Base-by-base conservation (phyloP, 2,113 vertebrate genomes). In the Osmerus mordax region DNA sequence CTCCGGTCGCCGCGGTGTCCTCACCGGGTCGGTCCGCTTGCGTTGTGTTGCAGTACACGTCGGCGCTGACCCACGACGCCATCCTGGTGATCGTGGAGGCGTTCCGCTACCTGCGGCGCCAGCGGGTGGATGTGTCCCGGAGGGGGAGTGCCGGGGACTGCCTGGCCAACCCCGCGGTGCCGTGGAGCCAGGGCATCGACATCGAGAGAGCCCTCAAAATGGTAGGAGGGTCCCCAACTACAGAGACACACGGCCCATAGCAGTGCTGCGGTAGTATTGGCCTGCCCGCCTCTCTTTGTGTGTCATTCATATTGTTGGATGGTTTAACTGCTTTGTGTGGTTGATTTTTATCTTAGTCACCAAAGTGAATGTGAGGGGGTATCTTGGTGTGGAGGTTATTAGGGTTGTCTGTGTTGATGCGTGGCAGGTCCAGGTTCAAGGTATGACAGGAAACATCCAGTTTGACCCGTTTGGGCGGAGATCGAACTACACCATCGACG, bases 181-280 rank as follows among this genome's bases (percentile, higher is more conserved):
- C 97, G 0, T 99, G 97, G 97, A 99, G 97, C 87, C 97, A 99
- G 91, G 97, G 97, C 84, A 98, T 98, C 47, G 97, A 99, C 84
- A 99, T 99, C 18, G 97, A 99, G 83, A 93, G 97, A 90, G 97
- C 97, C 0, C 89, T 99, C 71, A 99, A 99, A 94, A 98, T 98
- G 97, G 97, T 99, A 85, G 81, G 76, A 41, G 16, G 62, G 61
- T 53, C 3, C 28, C 8, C 9, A 4, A 36, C 41, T 6, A 11
- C 41, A 11, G 41, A 47, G 9, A 12, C 41, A 0, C 7, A 0
- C 5, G 2, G 41, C 5, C 41, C 41, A 12, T 9, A 47, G 41
- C 9, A 47, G 1, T 12, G 41, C 41, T 7, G 9, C 41, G 2
- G 41, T 8, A 47, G 41, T 2, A 47, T 47, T 1, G 41, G 41